A percentile compares a stretch with the other conserved stretches of the same genome.
Conservation (phyloP, 2,888 invertebrate genomes). For the Tiphia femorata region DNA sequence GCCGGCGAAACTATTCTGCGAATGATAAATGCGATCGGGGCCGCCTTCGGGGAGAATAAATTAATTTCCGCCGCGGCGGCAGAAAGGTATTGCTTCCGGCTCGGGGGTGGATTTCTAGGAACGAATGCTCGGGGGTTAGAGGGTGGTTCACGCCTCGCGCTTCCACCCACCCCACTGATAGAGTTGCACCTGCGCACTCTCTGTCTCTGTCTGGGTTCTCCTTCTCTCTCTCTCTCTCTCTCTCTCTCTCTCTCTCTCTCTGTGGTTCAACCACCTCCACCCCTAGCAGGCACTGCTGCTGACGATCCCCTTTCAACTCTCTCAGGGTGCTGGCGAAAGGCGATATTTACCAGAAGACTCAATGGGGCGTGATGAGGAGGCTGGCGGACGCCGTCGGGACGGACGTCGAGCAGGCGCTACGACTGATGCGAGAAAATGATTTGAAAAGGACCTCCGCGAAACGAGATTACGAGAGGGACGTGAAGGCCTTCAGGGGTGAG, state of each 20-base stretch:
- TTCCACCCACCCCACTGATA: too few relatives aligned
- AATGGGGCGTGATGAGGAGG: conserved; percentile 50
- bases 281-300: too few relatives aligned
- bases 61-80: conserved; percentile 39
- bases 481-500: too few relatives aligned
- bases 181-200: background rate
- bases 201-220: conserved; percentile 7
- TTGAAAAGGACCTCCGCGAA: conserved; percentile 15
- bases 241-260: conserved; percentile 5
- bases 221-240: conserved; percentile 10
- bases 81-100: conserved; percentile 33
- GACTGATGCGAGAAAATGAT: conserved; percentile 25
- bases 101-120: too few relatives aligned
- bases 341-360: conserved; percentile 44
- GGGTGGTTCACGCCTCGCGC: too few relatives aligned
- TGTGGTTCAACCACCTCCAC: too few relatives aligned
- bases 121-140: too few relatives aligned
- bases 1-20: conserved; percentile 30
- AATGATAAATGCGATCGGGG: conserved; percentile 42
- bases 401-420: conserved; percentile 33
- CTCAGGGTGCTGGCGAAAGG: conserved; percentile 33
- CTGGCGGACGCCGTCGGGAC: conserved; percentile 33
- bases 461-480: conserved; percentile 25
- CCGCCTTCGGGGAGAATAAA: conserved; percentile 39
- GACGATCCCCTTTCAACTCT: conserved; percentile 19